phyloP scores from a whole-genome alignment of 2,113 vertebrate species.

The Bos indicus region DNA sequence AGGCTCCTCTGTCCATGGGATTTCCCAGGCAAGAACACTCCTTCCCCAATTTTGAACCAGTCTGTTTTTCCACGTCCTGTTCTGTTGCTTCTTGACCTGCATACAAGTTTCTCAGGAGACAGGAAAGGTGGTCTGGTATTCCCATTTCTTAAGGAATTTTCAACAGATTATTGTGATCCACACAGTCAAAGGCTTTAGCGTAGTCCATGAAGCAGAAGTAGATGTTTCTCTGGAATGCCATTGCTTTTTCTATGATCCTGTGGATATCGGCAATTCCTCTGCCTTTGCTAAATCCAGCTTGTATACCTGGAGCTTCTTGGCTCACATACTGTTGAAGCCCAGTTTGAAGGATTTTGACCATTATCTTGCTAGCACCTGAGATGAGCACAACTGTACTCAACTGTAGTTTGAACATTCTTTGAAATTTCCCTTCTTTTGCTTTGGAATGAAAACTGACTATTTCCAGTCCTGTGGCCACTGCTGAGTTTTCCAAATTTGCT shows the following conservation, averaged over 20 bases:
- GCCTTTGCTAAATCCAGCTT: not conserved
- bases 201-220: not conserved
- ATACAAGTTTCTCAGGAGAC: not conserved
- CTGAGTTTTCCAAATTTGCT: too few species aligned
- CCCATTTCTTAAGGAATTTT: not conserved
- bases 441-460: not conserved
- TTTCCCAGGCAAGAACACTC: not conserved
- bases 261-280: not conserved
- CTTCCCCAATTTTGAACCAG: not conserved
- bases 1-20: not conserved
- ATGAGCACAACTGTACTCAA: not conserved
- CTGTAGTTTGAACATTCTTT: not conserved
- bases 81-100: not conserved
- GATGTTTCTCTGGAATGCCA: not conserved
- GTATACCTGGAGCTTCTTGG: not conserved
- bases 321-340: not conserved
- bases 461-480: too few species aligned
- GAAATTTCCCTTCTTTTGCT: not conserved
- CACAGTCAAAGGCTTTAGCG: not conserved
- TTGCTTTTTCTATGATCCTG: not conserved
- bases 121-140: not conserved
- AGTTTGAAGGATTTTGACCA: not conserved
- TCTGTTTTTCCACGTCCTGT: not conserved
- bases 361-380: not conserved
- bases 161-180: not conserved